Base-by-base conservation (phyloP, 2,113 vertebrate genomes). In the Recurvirostra avosetta region DNA sequence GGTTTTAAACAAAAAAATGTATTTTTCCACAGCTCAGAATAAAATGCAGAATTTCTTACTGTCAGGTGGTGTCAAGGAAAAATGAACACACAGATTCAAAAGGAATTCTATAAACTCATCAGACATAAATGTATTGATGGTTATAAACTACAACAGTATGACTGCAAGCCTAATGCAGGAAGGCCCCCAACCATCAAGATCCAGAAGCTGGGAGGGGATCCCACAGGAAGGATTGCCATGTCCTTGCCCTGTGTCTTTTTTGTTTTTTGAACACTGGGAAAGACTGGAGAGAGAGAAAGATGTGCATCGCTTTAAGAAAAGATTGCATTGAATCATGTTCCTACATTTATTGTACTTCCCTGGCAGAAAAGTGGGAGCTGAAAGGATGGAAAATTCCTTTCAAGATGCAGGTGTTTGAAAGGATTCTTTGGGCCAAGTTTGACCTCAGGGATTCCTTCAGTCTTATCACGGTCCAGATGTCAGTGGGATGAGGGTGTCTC, bases 311-410 rank as follows among this genome's bases (percentile, higher is more conserved):
- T 91, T 89, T 89, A 91, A 94, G 86, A 75, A 94, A 84, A 65
- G 11, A 89, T 74, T 27, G 1, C 65, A 50, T 8, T 91, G 86
- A 92, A 65, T 91, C 76, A 32, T 93, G 47, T 78, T 86, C 61
- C 79, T 91, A 47, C 61, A 75, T 92, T 95, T 91, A 86, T 95
- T 97, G 68, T 91, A 72, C 70, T 92, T 94, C 90, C 40, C 90
- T 96, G 97, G 91, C 94, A 96, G 68, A 81, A 91, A 91, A 96
- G 5, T 38, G 18, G 22, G 88, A 97, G 61, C 92, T 94, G 92
- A 96, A 97, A 94, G 45, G 91, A 92, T 89, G 92, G 96, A 97
- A 97, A 96, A 96, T 94, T 96, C 91, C 80, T 95, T 95, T 94
- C 58, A 92, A 92, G 77, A 87, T 1, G 26, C 94, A 96, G 95